Base-by-base conservation (phyloP, 64 coral and sea anemone species). In the Cladopsammia gracilis region DNA sequence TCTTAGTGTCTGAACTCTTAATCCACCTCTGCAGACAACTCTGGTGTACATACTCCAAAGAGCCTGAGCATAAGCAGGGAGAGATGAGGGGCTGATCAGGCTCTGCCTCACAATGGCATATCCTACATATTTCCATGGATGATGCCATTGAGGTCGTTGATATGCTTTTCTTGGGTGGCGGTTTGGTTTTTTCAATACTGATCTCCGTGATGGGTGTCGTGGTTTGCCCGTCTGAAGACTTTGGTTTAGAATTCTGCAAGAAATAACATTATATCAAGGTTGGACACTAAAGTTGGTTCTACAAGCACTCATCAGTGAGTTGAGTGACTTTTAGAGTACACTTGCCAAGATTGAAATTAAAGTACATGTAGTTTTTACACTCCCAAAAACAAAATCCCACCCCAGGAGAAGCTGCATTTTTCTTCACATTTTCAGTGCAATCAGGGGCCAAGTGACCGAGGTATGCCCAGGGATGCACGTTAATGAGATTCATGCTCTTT, bases 1-100 rank as follows among this genome's bases (percentile, higher is more conserved):
- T 96, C 62, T 96, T 99, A 18, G 95, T 99, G 64, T 99, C 98
- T 15, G 98, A 99, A 54, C 98, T 99, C 23, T 99, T 99, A 16
- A 99, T 99, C 98, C 98, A 99, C 56, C 91, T 99, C 79, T 99
- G 98, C 9, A 99, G 74, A 72, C 98, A 99, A 42, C 79, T 95
- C 47, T 99, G 98, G 48, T 99, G 98, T 13, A 99, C 98, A 93
- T 90, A 99, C 24, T 86, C 88, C 68, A 99, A 73, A 3, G 98
- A 96, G 3, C 98, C 98, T 25, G 98, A 82, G 62, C 98, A 99
- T 20, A 93, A 44, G 23, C 98, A 99, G 3, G 98, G 98, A 10
- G 94, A 94, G 24, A 99, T 99, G 48, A 99, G 88, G 4, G 94
- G 94, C 70, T 96, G 92, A 53, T 99, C 98, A 26, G 82, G 48